Evolutionary conservation across 2,888 invertebrate species (phyloP).

Genomic region (Polydrusus cervinus): DNA sequence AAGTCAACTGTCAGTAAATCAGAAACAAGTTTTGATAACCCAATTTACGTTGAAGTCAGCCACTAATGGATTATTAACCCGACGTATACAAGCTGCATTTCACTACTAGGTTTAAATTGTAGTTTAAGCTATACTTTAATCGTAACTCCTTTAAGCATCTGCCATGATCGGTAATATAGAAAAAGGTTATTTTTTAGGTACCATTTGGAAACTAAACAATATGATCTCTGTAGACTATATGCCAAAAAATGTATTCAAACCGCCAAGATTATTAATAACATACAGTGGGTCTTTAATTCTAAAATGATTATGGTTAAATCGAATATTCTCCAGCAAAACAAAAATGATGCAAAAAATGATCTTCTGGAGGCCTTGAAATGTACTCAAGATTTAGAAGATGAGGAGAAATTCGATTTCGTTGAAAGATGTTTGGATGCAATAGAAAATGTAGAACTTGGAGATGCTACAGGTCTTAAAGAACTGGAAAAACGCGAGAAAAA

Average conservation of each 20-base stretch:
- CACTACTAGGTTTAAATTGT: too few species aligned
- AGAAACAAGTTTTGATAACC: too few species aligned
- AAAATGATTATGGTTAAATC: slow-evolving; percentile 70
- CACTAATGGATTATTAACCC: too few species aligned
- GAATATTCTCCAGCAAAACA: slow-evolving; percentile 70
- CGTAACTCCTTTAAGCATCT: too few species aligned
- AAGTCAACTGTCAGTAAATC: too few species aligned
- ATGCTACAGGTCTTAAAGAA: slow-evolving; percentile 65
- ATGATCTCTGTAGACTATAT: slow-evolving; percentile 70
- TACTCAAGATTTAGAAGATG: slow-evolving; percentile 66
- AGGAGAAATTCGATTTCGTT: slow-evolving; percentile 65
- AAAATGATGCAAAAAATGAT: slow-evolving; percentile 71
- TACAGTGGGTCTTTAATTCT: slow-evolving; percentile 71
- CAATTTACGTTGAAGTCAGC: too few species aligned
- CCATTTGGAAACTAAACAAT: slow-evolving; percentile 68
- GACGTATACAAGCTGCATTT: too few species aligned
- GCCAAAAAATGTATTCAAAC: slow-evolving; percentile 68
- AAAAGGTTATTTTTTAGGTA: slow-evolving; percentile 48
- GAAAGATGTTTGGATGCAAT: slow-evolving; percentile 59
- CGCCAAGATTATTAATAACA: slow-evolving; percentile 63
- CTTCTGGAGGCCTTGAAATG: slow-evolving; percentile 62
- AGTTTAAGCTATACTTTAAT: too few species aligned
- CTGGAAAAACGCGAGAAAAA: slow-evolving; percentile 69
- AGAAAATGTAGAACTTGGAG: slow-evolving; percentile 69
- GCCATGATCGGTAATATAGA: too few species aligned